Conservation (phyloP, 2,113 vertebrate species). For the Athene cunicularia region DNA sequence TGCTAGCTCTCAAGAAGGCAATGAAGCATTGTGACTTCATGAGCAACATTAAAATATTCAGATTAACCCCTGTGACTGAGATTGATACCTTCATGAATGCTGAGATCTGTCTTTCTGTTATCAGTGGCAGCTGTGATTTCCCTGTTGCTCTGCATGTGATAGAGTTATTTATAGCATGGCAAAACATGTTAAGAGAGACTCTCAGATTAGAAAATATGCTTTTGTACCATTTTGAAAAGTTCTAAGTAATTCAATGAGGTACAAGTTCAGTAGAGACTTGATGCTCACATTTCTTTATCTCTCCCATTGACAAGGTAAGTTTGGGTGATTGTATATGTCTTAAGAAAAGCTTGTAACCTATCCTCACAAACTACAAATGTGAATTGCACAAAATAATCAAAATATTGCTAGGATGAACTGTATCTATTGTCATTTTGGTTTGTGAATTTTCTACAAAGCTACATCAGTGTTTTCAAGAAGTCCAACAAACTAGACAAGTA, state of each 20-base stretch:
- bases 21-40: conserved; percentile 18
- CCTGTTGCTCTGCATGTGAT: neutral
- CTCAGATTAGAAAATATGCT: neutral
- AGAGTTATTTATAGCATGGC: neutral
- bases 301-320: neutral
- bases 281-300: neutral
- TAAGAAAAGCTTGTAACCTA: neutral
- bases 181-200: neutral
- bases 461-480: neutral
- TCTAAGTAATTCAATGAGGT: neutral
- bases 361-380: neutral
- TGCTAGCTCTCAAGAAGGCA: conserved; percentile 17
- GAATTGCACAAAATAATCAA: neutral
- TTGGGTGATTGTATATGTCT: neutral
- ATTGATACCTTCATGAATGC: neutral
- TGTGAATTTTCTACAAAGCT: neutral
- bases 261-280: neutral
- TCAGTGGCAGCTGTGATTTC: neutral
- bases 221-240: neutral
- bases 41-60: conserved; percentile 39
- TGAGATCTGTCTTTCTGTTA: neutral
- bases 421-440: neutral
- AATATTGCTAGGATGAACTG: neutral
- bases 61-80: neutral
- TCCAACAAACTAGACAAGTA: neutral